Evolutionary conservation across 2,888 invertebrate species (phyloP), one percentile per base, ranked within the genome.

Genomic region (Tenodera sinensis): DNA sequence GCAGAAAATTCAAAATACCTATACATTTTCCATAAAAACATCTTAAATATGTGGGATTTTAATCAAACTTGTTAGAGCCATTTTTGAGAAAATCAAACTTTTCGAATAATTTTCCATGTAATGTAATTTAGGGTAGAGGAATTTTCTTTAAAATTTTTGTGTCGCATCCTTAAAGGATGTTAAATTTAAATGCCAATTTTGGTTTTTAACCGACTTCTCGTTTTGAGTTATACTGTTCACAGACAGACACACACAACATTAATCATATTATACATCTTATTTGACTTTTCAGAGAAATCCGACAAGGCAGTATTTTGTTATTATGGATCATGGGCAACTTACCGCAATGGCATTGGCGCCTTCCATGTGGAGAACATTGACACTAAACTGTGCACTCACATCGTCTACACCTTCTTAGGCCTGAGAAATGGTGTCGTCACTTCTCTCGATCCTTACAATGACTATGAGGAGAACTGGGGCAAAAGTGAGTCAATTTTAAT

Each of bases 321-420:
- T 93, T 96, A 95, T 91, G 96, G 96, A 1, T 95, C 96, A 12
- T 97, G 97, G 97, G 95, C 97, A 0, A 95, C 95, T 0, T 97
- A 97, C 91, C 94, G 97, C 47, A 92, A 92, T 0, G 95, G 95
- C 0, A 92, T 93, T 85, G 97, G 97, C 0, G 94, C 95, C 92
- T 97, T 96, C 91, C 94, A 95, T 14, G 95, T 97, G 0, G 94
- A 94, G 12, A 91, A 96, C 90, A 96, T 97, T 83, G 95, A 97
- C 91, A 94, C 96, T 0, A 92, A 92, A 14, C 93, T 96, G 0
- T 97, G 97, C 92, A 97, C 97, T 0, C 97, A 97, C 92, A 89
- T 96, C 86, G 94, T 97, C 25, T 98, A 97, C 92, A 93, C 96
- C 0, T 98, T 98, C 92, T 94, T 95, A 30, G 97, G 97, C 0